Base-by-base conservation (phyloP, 2,113 vertebrate genomes). In the Apteryx mantelli region DNA sequence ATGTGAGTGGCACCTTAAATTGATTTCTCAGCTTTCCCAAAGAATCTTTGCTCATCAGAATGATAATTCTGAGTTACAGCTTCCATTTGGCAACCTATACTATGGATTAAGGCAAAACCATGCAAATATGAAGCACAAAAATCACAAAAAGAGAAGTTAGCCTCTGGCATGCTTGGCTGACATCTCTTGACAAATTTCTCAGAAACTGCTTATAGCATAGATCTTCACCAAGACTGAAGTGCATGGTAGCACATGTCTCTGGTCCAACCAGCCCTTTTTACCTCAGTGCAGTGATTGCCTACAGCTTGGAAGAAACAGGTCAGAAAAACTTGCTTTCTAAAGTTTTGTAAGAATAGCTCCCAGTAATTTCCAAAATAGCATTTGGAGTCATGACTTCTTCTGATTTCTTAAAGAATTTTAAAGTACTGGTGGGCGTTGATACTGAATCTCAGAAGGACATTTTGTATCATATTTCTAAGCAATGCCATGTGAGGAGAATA, bases 61-160 rank as follows among this genome's bases (percentile, higher is more conserved):
- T 82, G 48, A 78, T 95, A 86, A 96, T 96, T 97, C 77, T 93
- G 93, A 96, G 40, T 86, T 97, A 88, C 55, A 64, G 48, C 65
- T 95, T 93, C 70, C 68, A 18, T 88, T 64, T 96, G 95, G 87
- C 79, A 88, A 53, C 56, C 25, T 52, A 55, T 40, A 42, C 12
- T 81, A 58, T 30, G 74, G 88, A 93, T 66, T 83, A 95, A 95
- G 53, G 52, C 53, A 96, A 93, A 96, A 94, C 78, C 88, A 91
- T 96, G 95, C 85, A 95, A 92, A 93, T 86, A 80, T 24, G 40
- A 91, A 64, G 15, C 58, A 93, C 77, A 93, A 76, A 95, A 76
- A 95, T 90, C 65, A 88, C 55, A 65, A 34, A 40, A 26, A 21
- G 20, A 30, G 13, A 75, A 24, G 63, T 61, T 88, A 96, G 69